phyloP scores from a whole-genome alignment of 2,113 vertebrate species.

The Mus musculus region GRCm39 chr14:61043501-61044000 shows the following conservation, averaged over 20 bases:
- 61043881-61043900: neutral
- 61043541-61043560: neutral
- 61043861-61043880: too few relatives aligned
- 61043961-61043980: neutral
- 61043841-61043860: too few relatives aligned
- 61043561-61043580: neutral
- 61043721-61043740: neutral
- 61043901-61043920: neutral
- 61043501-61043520: neutral
- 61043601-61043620: neutral
- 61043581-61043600: neutral
- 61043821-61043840: neutral
- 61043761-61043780: accelerated
- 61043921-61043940: neutral
- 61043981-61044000: neutral
- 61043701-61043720: neutral
- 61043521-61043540: neutral
- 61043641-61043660: neutral
- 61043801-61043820: neutral
- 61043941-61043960: neutral
- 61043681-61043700: neutral
- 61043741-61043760: neutral
- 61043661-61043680: neutral
- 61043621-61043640: neutral
- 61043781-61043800: neutral